Evolutionary conservation across 2,888 invertebrate species (phyloP).

Genomic region (Sylvicola fuscatus): DNA sequence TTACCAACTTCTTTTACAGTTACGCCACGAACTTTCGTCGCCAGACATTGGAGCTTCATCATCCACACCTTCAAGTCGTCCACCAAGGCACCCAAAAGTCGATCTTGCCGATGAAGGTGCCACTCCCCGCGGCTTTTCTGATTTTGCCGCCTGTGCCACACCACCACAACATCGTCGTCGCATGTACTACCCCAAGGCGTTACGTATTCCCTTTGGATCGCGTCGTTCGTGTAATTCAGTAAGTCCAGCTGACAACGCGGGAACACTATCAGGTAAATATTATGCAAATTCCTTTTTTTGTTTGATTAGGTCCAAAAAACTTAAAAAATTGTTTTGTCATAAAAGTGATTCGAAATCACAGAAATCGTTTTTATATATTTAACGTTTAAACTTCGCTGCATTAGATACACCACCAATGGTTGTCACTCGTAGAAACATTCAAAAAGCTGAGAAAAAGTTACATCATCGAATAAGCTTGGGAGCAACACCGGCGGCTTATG

Average conservation of each 20-base stretch:
- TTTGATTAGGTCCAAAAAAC: not conserved
- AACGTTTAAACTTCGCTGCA: too few relatives aligned
- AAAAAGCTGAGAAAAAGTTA: conserved; percentile 6
- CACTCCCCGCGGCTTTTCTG: conserved; percentile 13
- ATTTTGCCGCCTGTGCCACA: conserved; percentile 53
- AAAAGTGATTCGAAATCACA: too few relatives aligned
- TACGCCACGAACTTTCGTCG: conserved; percentile 24
- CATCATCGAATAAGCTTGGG: conserved; percentile 19
- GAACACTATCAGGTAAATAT: conserved; percentile 45
- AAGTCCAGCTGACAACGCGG: conserved; percentile 32
- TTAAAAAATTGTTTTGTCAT: too few relatives aligned
- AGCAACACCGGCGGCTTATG: conserved; percentile 23
- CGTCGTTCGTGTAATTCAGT: conserved; percentile 12
- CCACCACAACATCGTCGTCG: conserved; percentile 60
- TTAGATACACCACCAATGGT: conserved; percentile 10
- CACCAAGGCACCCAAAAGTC: conserved; percentile 6
- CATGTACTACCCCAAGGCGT: conserved; percentile 60
- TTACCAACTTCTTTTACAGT: conserved; percentile 7
- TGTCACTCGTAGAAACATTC: conserved; percentile 12
- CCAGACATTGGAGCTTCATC: conserved; percentile 17
- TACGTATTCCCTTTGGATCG: conserved; percentile 52
- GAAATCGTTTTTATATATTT: too few relatives aligned
- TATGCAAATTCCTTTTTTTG: not conserved
- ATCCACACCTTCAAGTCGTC: conserved; percentile 19
- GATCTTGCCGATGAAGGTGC: conserved; percentile 2